Conservation (phyloP, 2,888 invertebrate genomes). For the Acanthoscelides obtectus region DNA sequence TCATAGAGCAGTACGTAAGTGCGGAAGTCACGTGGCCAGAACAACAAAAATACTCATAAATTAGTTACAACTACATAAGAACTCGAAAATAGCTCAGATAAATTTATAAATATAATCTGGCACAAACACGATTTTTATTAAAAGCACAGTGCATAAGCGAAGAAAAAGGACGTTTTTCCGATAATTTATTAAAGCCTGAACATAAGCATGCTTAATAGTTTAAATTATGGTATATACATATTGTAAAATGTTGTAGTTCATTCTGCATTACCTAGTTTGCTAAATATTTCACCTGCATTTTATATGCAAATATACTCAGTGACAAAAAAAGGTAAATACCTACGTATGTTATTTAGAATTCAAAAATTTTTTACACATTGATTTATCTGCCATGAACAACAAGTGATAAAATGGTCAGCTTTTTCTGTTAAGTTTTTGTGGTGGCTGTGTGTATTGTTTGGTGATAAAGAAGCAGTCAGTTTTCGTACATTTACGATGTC, state of each 20-base stretch:
- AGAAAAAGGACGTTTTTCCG: neutral
- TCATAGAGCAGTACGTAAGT: neutral
- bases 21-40: neutral
- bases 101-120: neutral
- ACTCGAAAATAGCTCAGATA: neutral
- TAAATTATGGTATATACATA: neutral
- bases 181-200: too few relatives aligned
- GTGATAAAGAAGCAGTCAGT: too few relatives aligned
- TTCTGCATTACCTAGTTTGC: neutral
- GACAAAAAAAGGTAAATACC: too few relatives aligned
- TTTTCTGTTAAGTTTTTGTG: too few relatives aligned
- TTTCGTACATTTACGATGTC: too few relatives aligned
- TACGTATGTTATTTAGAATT: too few relatives aligned
- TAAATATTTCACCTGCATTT: neutral
- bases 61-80: neutral
- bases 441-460: too few relatives aligned
- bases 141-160: neutral
- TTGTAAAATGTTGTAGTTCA: neutral
- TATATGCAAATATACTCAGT: too few relatives aligned
- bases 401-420: too few relatives aligned
- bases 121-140: neutral
- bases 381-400: too few relatives aligned
- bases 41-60: neutral
- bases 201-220: neutral
- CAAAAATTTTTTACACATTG: too few relatives aligned